Base-by-base conservation (phyloP, 2,113 vertebrate genomes). In the Athene noctua region DNA sequence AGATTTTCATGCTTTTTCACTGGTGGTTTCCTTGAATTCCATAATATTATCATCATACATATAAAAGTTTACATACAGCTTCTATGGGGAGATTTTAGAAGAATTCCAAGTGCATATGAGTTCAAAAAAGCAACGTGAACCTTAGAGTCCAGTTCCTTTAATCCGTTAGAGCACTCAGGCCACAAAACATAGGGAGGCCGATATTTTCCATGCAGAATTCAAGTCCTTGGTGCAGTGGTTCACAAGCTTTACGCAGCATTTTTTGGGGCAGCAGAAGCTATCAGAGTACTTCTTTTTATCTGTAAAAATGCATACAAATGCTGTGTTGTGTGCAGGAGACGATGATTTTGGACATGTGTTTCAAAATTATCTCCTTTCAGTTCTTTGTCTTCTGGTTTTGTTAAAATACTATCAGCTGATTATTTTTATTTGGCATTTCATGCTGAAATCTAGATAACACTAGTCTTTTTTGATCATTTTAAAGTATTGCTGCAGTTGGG, bases 351-450 rank as follows among this genome's bases (percentile, higher is more conserved):
- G 79, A 40, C 8, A 4, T 0, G 20, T 32, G 49, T 78, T 92
- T 75, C 42, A 47, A 15, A 86, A 87, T 90, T 29, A 36, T 58
- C 77, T 85, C 40, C 30, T 73, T 80, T n/a, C 70, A 58, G 20
- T 52, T 71, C 91, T 86, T 81, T 89, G 62, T 78, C 82, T 46
- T 81, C 42, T 49, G 2, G 66, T 86, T 86, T 77, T 11, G 13
- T 73, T 58, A 0, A 4, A 51, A n/a, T 18, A 6, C 20, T 5
- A 6, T 22, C 0, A 17, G 38, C 29, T 55, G 74, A 72, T 95
- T 74, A 47, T 81, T 96, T 91, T 84, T 91, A 62, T 92, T 96
- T 86, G 83, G 22, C 57, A 13, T 94, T 92, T 91, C 83, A 42
- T 3, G 22, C 87, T 95, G 91, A 67, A 47, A 63, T 22, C 47